Base-by-base conservation (phyloP, 1,140 invertebrate genomes). In the Atta colombica region DNA sequence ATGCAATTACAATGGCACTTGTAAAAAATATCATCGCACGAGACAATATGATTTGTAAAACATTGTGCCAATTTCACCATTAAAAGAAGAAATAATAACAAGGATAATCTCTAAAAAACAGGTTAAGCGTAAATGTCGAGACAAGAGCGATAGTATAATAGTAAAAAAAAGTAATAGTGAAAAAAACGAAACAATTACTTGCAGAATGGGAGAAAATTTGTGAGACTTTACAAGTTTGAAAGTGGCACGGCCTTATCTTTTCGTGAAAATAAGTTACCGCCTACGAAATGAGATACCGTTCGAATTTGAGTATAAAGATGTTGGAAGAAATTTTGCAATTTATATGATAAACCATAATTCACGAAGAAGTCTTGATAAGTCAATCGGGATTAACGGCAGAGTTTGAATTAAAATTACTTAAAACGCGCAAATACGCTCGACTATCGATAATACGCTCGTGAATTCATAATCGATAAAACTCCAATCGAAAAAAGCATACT, bases 71-170 rank as follows among this genome's bases (percentile, higher is more conserved):
- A 45, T 45, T 8, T n/a, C 58, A 10, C 6, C 12, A 55, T 28
- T 60, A 10, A 72, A 81, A 71, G 35, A 8, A 8, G 12, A 80
- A 14, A 68, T 7, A 5, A 8, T n/a, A 35, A 53, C 31, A 10
- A 8, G 16, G 14, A 82, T 82, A 58, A 51, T 74, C 55, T 12
- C 4, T 49, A 58, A 39, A 25, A 58, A n/a, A 12, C 18, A 61
- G 80, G 14, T 82, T 74, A 45, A 72, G 68, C 53, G 55, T 49
- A 18, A 82, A 74, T 35, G 25, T 55, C 77, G 21, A 31, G 25
- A 1, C 4, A 35, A 69, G 10, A 53, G 18, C 12, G 25, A n/a
- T 0, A 53, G 2, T 31, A 8, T 39, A 82, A 28, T 28, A 28
- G 12, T 39, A 45, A 81, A 49, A 58, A 66, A 45, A 45, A 45